phyloP scores from a whole-genome alignment of 2,888 invertebrate genomes.

The Oscheius onirici region DNA sequence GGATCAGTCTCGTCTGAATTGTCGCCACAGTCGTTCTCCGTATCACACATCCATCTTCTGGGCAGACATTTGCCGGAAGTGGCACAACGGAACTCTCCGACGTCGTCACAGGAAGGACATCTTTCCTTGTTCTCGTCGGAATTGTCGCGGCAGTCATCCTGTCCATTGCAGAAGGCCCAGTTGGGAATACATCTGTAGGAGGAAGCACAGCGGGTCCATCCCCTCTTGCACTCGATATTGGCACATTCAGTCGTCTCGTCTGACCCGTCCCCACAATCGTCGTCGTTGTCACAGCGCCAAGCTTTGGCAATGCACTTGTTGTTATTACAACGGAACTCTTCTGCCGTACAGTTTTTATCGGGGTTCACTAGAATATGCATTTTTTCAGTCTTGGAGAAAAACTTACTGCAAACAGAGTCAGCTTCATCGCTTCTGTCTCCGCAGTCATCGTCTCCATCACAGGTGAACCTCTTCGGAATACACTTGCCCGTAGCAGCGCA shows the following conservation, averaged over 20 bases:
- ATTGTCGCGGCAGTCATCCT: conserved; percentile 87
- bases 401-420: conserved; percentile 78
- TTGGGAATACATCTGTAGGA: conserved; percentile 83
- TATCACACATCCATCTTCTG: conserved; percentile 76
- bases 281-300: conserved; percentile 79
- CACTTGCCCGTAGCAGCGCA: conserved; percentile 76
- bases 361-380: conserved; percentile 49
- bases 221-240: conserved; percentile 87
- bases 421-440: conserved; percentile 91
- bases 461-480: conserved; percentile 79
- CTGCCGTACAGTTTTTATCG: conserved; percentile 83
- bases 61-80: conserved; percentile 78
- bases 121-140: conserved; percentile 81
- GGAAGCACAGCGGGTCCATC: conserved; percentile 80
- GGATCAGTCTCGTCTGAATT: conserved; percentile 79
- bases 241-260: conserved; percentile 95
- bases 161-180: conserved; percentile 97
- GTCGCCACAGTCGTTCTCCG: conserved; percentile 91
- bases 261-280: conserved; percentile 94
- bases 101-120: conserved; percentile 82
- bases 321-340: conserved; percentile 91
- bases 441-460: conserved; percentile 85
- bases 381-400: not conserved
- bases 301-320: conserved; percentile 89
- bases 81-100: conserved; percentile 88